These are phyloP conservation scores for Halictus ligatus DNA, from an alignment of 2,888 invertebrate species.

Conservation along the genomic window DNA sequence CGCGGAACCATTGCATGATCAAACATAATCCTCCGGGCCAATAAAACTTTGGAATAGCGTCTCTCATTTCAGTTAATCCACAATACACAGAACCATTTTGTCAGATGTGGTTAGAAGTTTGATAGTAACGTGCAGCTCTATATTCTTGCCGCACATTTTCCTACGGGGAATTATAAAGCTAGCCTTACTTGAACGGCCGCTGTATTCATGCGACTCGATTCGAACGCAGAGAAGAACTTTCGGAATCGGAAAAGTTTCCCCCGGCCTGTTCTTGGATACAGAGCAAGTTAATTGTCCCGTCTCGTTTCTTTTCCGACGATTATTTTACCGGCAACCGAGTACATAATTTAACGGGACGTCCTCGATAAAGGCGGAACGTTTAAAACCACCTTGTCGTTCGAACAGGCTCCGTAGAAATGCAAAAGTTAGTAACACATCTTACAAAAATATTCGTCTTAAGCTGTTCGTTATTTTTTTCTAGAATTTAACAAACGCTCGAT, in stretches of 20 bases:
- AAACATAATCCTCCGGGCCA: neutral
- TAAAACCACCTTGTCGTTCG: neutral
- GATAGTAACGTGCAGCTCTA: neutral
- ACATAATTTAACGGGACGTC: neutral
- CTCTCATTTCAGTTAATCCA: constrained; percentile 9
- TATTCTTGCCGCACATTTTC: constrained; percentile 19
- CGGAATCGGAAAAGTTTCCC: constrained; percentile 38
- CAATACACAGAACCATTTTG: constrained; percentile 6
- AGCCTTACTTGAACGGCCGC: constrained; percentile 12
- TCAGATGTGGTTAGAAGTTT: neutral
- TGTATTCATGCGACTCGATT: constrained; percentile 21
- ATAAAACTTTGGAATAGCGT: neutral
- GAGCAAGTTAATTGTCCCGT: constrained; percentile 40
- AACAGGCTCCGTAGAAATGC: neutral
- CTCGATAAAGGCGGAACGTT: neutral
- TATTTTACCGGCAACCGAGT: neutral
- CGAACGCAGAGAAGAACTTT: neutral
- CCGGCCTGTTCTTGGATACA: constrained; percentile 13
- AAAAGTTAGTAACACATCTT: neutral
- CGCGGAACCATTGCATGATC: neutral
- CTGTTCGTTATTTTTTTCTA: neutral
- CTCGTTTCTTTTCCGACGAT: constrained; percentile 16
- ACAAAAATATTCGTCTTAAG: neutral
- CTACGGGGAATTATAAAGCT: constrained; percentile 8
- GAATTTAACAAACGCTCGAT: too few species aligned